Evolutionary conservation across 2,888 invertebrate genomes (phyloP), one percentile per base, ranked within the genome.

Genomic region (Tetheella fluctuosa): DNA sequence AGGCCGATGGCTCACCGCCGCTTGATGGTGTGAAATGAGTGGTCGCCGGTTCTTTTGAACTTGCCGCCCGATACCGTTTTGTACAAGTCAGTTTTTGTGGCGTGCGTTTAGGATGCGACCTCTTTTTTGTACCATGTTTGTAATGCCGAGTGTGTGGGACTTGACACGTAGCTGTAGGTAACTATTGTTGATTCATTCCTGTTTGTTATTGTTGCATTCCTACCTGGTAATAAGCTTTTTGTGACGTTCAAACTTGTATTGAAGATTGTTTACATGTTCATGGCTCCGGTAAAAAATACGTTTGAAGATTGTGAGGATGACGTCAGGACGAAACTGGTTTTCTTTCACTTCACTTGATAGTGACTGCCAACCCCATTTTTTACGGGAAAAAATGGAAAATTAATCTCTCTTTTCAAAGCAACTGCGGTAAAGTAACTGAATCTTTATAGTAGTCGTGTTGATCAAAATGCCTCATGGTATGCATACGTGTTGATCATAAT

Each of bases 121-220:
- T 83, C 77, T 90, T 93, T 91, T 91, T 91, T 91, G 87, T 90
- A 63, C 69, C 70, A 77, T 92, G 88, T 92, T 91, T 92, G 89
- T 92, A 90, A 91, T 91, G 82, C 90, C 89, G 86, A 90, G 86
- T 89, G 92, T 91, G 92, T 90, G 90, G 90, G 90, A 90, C 91
- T 90, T 90, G 91, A 91, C 92, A 91, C 91, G 91, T 89, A 87
- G 84, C 86, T 89, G 91, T 89, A 87, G 84, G 87, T 89, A 83
- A 85, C 88, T 84, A 91, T 92, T 91, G 91, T 92, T 88, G 84
- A 85, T 84, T 82, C 85, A 83, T 80, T 80, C 83, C 85, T 85
- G 85, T 89, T 89, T 88, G 88, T 89, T 89, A 86, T 88, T 87
- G 83, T 85, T 80, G 80, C 77, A 84, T 86, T 84, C 83, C 83